Percentiles rank a stretch among this genome's conserved stretches.
Evolutionary conservation across 2,797 vertebrate genomes (phyloP).

Genomic region (Neopelma chrysocephalum): DNA sequence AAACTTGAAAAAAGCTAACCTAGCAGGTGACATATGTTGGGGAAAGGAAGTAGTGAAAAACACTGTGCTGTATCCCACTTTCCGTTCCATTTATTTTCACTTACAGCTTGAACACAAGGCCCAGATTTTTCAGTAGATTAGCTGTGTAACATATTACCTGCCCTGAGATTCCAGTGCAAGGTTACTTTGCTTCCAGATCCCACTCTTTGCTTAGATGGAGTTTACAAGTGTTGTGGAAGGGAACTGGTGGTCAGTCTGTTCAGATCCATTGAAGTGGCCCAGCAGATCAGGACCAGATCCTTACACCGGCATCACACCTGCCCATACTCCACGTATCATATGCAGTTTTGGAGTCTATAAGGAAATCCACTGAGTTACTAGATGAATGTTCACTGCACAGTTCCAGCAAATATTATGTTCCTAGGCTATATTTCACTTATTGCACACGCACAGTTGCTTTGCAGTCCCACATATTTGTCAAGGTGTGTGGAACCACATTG

Average conservation of each 20-base stretch:
- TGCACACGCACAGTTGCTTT: rapidly evolving
- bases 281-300: background rate
- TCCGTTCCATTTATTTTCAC: slow-evolving; percentile 18
- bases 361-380: background rate
- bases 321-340: too few relatives aligned
- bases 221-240: background rate
- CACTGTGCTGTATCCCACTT: background rate
- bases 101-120: background rate
- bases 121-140: background rate
- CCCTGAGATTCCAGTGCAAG: background rate
- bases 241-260: background rate
- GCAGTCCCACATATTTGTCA: background rate
- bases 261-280: background rate
- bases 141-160: background rate
- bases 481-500: background rate
- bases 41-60: background rate
- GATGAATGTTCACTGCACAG: rapidly evolving
- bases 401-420: background rate
- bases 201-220: background rate
- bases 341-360: background rate
- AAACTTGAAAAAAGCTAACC: background rate
- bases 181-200: background rate
- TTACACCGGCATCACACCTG: background rate
- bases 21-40: background rate
- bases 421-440: background rate